Base-by-base conservation (phyloP, 2,113 vertebrate genomes). In the Gymnocephalus cernua region DNA sequence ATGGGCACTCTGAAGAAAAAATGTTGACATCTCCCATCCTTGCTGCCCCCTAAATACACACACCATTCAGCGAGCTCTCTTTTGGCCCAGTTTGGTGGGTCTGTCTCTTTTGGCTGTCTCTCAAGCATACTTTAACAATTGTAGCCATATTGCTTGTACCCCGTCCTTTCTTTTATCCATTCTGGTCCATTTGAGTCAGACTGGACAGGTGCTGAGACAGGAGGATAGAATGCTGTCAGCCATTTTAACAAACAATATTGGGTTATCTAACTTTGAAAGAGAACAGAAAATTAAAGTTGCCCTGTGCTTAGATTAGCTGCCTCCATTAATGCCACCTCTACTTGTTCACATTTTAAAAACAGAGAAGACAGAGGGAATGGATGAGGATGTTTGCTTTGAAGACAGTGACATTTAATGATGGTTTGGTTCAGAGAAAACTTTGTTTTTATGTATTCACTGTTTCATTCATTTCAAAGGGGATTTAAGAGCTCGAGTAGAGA, bases 71-170 rank as follows among this genome's bases (percentile, higher is more conserved):
- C 9, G 9, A 48, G 86, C 86, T 90, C 78, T 64, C 78, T 84
- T 80, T 84, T 92, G 89, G 86, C 92, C 90, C 86, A 84, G 72
- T 86, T 89, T 86, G 81, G 87, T 80, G 53, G 53, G 58, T 90
- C 90, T 92, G 89, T 91, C 91, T 92, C 86, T 84, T 90, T 93
- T 93, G 93, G 91, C 92, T 91, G 91, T 93, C 94, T 93, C 86
- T 92, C 89, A 92, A 90, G 59, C 86, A 59, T 61, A 89, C 87
- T 91, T 88, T 74, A 93, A 94, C 92, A 92, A 93, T 91, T 83
- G 80, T 50, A 44, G 80, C 84, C 84, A 69, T 83, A 85, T 75
- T 86, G 82, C 88, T 53, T 68, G 64, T 4, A 47, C 64, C 66
- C 78, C 74, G 15, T 81, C 83, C 82, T 89, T 84, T 90, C 83